Base-by-base conservation (phyloP, 2,888 invertebrate genomes). In the Patella pellucida region DNA sequence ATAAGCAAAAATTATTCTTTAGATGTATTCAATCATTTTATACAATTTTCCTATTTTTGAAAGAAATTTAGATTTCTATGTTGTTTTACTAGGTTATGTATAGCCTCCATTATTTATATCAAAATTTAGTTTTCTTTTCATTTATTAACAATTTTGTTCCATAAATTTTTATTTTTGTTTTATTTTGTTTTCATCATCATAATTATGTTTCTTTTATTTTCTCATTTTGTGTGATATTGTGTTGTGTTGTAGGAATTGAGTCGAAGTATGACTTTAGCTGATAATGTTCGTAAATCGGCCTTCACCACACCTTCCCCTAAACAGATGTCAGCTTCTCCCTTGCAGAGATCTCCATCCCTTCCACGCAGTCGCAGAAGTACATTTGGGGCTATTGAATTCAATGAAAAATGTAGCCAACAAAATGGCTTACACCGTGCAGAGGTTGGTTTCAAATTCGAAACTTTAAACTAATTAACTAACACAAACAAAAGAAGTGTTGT, bases 271-370 rank as follows among this genome's bases (percentile, higher is more conserved):
- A 11, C 16, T 27, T 72, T n/a, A 23, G 19, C 14, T 50, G 50
- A 68, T 19, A 51, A 71, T 56, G 52, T 54, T 56, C 72, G 80
- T 76, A 82, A 82, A 74, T 86, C 85, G 14, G 85, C 86, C 52
- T 85, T 85, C 74, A 85, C 86, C 54, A 84, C 86, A 68, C 85
- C 85, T 62, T 85, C 84, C 50, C 82, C 83, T 51, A 83, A 84
- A 69, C 78, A 78, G 14, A 79, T 80, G 71, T 78, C 82, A 70
- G 79, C 41, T 41, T 82, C 23, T 80, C 82, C 70, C 82, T 82
- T 19, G 69, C 68, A 54, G 41, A 67, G 54, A 41, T 70, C 73
- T 19, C 72, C 83, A 69, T 82, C 85, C 27, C 72, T 79, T 9
- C 76, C 80, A 51, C 76, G 73, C 41, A 56, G 76, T 41, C 76